A percentile compares a stretch with the other conserved stretches of the same genome.
Evolutionary conservation across 2,113 vertebrate species (phyloP).

Genomic region (Dipodomys merriami): DNA sequence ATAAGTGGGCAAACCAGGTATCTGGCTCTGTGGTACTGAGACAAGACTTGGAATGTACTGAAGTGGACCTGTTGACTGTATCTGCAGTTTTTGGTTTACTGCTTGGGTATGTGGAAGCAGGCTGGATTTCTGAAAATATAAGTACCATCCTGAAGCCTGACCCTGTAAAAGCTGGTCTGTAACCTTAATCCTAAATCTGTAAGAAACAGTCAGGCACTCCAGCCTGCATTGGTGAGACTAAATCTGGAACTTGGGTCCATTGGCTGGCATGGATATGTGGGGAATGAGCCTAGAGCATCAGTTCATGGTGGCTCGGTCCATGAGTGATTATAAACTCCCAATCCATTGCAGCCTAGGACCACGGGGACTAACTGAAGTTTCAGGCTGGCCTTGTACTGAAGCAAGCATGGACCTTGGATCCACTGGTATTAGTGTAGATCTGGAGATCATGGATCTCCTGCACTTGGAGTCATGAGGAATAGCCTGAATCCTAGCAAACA

Average conservation of each 20-base stretch:
- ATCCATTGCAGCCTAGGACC: background rate
- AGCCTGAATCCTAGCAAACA: background rate
- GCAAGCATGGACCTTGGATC: background rate
- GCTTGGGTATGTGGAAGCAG: background rate
- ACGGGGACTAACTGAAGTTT: too few relatives aligned
- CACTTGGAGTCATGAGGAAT: background rate
- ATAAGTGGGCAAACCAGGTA: background rate
- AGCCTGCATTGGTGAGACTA: background rate
- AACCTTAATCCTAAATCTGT: background rate
- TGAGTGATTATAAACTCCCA: background rate
- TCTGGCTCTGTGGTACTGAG: background rate
- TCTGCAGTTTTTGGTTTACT: background rate
- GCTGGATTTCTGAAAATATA: background rate
- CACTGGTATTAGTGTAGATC: background rate
- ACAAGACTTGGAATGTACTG: background rate
- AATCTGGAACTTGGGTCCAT: background rate
- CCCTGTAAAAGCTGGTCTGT: background rate
- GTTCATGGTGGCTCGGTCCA: background rate
- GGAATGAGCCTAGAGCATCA: background rate
- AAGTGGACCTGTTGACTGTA: background rate
- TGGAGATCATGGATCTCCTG: background rate
- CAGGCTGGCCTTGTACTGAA: background rate
- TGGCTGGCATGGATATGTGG: background rate
- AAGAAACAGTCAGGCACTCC: background rate
- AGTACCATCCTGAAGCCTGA: background rate